Evolutionary conservation across 2,797 vertebrate species (phyloP).

Genomic region (Paedocypris micromegethes): DNA sequence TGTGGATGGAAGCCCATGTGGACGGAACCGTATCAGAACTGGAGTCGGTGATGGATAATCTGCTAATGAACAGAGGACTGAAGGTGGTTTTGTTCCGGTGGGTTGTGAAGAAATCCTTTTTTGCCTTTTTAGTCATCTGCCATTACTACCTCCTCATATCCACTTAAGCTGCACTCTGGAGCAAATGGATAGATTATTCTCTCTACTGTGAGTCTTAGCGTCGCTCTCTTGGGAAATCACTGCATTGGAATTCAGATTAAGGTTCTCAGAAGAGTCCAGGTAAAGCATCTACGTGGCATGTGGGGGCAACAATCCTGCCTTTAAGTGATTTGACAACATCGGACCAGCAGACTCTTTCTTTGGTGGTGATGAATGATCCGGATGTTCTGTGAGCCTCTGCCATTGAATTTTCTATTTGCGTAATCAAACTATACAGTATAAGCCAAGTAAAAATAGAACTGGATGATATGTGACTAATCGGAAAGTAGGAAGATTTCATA

Average conservation of each 20-base stretch:
- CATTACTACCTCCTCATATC: constrained; percentile 30
- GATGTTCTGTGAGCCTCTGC: background rate
- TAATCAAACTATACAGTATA: background rate
- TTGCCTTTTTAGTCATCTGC: constrained; percentile 25
- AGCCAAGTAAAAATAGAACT: too few species aligned
- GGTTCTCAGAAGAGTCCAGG: constrained; percentile 20
- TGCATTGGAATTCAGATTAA: constrained; percentile 39
- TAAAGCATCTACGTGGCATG: constrained; percentile 32
- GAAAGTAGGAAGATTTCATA: too few species aligned
- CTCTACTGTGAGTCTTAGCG: constrained; percentile 29
- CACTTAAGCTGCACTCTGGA: constrained; percentile 36
- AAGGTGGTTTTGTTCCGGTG: constrained; percentile 44
- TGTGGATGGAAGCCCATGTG: too few species aligned
- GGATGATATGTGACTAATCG: too few species aligned
- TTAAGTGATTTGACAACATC: constrained; percentile 1
- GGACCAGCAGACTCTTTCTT: background rate
- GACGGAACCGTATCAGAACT: too few species aligned
- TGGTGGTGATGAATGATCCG: background rate
- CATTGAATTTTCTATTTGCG: background rate
- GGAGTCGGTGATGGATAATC: constrained; percentile 10
- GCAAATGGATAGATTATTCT: constrained; percentile 45
- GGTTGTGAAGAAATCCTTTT: constrained; percentile 32
- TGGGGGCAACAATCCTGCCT: constrained; percentile 23
- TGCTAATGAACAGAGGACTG: constrained; percentile 34
- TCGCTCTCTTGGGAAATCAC: constrained; percentile 40